Conservation (phyloP, 2,888 invertebrate species). For the Apoda limacodes region DNA sequence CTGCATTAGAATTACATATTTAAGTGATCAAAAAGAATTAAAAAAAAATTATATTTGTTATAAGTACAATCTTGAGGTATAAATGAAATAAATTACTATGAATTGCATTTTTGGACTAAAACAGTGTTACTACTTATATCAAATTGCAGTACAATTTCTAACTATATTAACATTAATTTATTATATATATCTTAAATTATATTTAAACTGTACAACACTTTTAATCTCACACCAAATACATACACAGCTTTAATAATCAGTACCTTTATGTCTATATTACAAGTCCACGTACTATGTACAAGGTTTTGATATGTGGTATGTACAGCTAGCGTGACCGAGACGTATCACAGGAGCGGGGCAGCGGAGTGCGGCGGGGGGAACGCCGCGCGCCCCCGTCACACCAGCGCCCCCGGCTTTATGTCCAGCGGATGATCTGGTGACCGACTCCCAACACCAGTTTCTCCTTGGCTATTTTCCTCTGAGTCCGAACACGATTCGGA, state of each 20-base stretch:
- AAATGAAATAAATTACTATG: too few relatives aligned
- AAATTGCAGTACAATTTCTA: background rate
- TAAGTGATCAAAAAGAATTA: too few relatives aligned
- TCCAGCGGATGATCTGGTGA: slow-evolving; percentile 74
- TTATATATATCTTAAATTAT: slow-evolving; percentile 57
- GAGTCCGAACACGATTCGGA: slow-evolving; percentile 92
- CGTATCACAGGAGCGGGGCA: slow-evolving; percentile 57
- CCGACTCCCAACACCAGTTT: slow-evolving; percentile 64
- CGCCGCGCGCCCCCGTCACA: slow-evolving; percentile 79
- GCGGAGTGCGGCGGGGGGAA: slow-evolving; percentile 39
- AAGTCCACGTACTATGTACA: slow-evolving; percentile 29
- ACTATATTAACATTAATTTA: slow-evolving; percentile 27
- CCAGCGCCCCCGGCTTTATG: slow-evolving; percentile 79
- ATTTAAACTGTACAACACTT: slow-evolving; percentile 66
- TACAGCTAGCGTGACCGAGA: slow-evolving; percentile 34
- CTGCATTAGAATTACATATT: too few relatives aligned
- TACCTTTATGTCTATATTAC: slow-evolving; percentile 34
- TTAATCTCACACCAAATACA: slow-evolving; percentile 53
- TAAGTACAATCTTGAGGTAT: too few relatives aligned
- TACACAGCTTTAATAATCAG: slow-evolving; percentile 33
- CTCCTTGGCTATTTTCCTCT: slow-evolving; percentile 85
- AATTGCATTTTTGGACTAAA: too few relatives aligned
- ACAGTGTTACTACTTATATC: background rate
- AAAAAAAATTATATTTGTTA: too few relatives aligned
- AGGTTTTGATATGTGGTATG: slow-evolving; percentile 59